phyloP scores from a whole-genome alignment of 2,888 invertebrate species.

The Drosophila trichaetosa region DNA sequence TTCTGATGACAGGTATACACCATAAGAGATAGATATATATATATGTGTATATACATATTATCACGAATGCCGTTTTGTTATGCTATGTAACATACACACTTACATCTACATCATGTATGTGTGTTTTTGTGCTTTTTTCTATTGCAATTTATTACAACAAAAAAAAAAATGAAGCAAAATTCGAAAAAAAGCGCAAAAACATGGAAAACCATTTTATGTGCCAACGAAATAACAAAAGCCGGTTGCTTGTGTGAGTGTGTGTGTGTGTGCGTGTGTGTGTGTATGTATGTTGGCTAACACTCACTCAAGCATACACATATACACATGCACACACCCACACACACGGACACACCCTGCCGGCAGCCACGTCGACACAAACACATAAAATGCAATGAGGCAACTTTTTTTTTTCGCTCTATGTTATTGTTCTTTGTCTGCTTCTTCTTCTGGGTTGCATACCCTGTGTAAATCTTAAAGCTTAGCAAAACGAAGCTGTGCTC shows the following conservation, averaged over 20 bases:
- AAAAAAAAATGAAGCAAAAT: slow-evolving; percentile 17
- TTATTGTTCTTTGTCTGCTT: slow-evolving; percentile 10
- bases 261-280: slow-evolving; percentile 6
- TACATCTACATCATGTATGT: slow-evolving; percentile 2
- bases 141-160: slow-evolving; percentile 59
- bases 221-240: slow-evolving; percentile 79
- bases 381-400: slow-evolving; percentile 75
- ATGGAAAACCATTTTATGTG: slow-evolving; percentile 71
- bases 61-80: slow-evolving; percentile 24
- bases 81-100: slow-evolving; percentile 25
- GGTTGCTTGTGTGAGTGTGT: slow-evolving; percentile 20
- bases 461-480: neutral
- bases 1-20: slow-evolving; percentile 46
- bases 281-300: slow-evolving; percentile 7
- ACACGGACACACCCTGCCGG: slow-evolving; percentile 38
- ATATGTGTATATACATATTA: slow-evolving; percentile 11
- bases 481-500: neutral
- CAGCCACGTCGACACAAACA: slow-evolving; percentile 54
- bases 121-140: slow-evolving; percentile 35
- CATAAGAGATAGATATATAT: slow-evolving; percentile 1
- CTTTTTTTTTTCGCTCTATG: slow-evolving; percentile 28
- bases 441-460: neutral
- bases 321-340: slow-evolving; percentile 18
- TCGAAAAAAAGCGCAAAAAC: slow-evolving; percentile 41
- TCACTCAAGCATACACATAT: neutral